Evolutionary conservation across 2,888 invertebrate species (phyloP).

Genomic region (Drosophila robusta): DNA sequence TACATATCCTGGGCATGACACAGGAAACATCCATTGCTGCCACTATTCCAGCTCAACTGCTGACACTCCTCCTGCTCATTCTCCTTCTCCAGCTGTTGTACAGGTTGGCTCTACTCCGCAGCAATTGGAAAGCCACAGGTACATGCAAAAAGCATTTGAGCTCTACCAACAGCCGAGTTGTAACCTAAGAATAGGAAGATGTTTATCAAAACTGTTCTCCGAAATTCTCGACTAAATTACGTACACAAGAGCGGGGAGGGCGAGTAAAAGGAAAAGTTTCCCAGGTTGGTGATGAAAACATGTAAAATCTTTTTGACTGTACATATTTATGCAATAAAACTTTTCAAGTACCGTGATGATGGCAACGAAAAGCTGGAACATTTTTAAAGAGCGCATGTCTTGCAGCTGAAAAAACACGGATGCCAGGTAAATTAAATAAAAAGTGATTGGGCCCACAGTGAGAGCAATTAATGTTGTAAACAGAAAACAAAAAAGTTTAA

Average conservation of each 20-base stretch:
- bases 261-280: conserved; percentile 44
- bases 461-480: not conserved
- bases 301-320: conserved; percentile 45
- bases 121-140: conserved; percentile 56
- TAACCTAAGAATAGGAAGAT: conserved; percentile 22
- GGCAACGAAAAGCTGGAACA: conserved; percentile 20
- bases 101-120: conserved; percentile 20
- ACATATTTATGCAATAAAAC: conserved; percentile 51
- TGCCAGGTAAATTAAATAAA: too few relatives aligned
- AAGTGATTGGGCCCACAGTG: too few relatives aligned
- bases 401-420: not conserved
- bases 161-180: conserved; percentile 11
- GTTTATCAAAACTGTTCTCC: conserved; percentile 14
- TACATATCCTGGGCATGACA: not conserved
- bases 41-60: conserved; percentile 2
- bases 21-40: conserved; percentile 1
- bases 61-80: not conserved
- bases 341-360: conserved; percentile 42
- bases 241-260: not conserved
- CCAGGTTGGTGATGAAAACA: conserved; percentile 43
- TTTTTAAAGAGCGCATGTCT: conserved; percentile 3
- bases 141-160: conserved; percentile 73
- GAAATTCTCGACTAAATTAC: conserved; percentile 7
- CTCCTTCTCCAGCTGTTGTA: not conserved
- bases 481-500: too few relatives aligned